Base-by-base conservation (phyloP, 1,140 invertebrate species). In the Drosophila virilis region DNA sequence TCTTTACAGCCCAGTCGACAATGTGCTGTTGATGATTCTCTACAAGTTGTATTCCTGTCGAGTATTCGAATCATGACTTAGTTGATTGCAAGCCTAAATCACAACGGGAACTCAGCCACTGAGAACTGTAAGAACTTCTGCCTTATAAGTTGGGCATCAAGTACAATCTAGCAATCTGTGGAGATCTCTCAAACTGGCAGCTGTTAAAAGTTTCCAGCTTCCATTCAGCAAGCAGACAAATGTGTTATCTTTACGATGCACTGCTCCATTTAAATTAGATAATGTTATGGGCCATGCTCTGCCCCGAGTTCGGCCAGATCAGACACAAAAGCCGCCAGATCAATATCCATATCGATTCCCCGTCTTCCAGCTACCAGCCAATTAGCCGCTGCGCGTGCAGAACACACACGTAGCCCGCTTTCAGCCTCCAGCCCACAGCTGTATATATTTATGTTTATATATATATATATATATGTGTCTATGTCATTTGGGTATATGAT, bases 381-480 rank as follows among this genome's bases (percentile, higher is more conserved):
- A 80, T 86, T 86, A 86, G 76, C 62, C 45, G 50, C 45, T 64
- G 55, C 72, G 64, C 67, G 59, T 32, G 38, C 72, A 61, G 83
- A 86, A 86, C 83, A 88, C 83, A 86, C 83, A 88, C 83, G 83
- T 66, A 57, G 82, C 6, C 55, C 55, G 55, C 52, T 22, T 28
- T 15, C 37, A 48, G 9, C 38, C 17, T 22, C 22, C 22, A 22
- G 22, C 22, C 22, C 22, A 1, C 22, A 22, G 22, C 22, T 2
- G 1, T 33, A 15, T 32, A 48, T 8, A 32, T 33, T 2, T 22
- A 43, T 10, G 28, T 33, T 8, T 28, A 7, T 32, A 7, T 45
- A 59, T 67, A 15, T 58, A n/a, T 35, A 12, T 17, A 28, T 66
- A 22, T 60, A 32, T 55, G 15, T 6, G 3, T 35, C 9, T 10